Conservation (phyloP, 2,797 vertebrate species). For the Protonibea diacanthus region DNA sequence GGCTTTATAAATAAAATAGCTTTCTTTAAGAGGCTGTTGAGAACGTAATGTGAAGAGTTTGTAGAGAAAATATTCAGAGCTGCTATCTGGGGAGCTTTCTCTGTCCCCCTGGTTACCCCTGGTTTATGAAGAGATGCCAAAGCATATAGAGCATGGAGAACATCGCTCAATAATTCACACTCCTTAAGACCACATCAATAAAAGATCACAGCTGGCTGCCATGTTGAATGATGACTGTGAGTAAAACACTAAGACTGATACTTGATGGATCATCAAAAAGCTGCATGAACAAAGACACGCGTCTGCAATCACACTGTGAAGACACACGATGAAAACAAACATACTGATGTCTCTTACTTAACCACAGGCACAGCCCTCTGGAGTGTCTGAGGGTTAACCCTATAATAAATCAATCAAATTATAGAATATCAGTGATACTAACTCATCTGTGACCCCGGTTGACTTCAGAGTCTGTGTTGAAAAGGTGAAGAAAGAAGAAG, state of each 20-base stretch:
- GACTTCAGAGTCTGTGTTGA: background rate
- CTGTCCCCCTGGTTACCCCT: slow-evolving; percentile 12
- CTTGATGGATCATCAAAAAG: slow-evolving; percentile 20
- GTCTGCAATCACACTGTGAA: background rate
- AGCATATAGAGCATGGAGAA: slow-evolving; percentile 47
- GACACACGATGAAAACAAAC: background rate
- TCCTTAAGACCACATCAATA: slow-evolving; percentile 81
- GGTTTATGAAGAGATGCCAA: slow-evolving; percentile 64
- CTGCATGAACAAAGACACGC: background rate
- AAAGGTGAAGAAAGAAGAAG: background rate
- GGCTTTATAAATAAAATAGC: slow-evolving; percentile 42
- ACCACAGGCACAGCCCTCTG: slow-evolving; percentile 4
- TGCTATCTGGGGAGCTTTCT: slow-evolving; percentile 23
- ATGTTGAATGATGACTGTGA: slow-evolving; percentile 34
- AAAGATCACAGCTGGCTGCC: slow-evolving; percentile 71
- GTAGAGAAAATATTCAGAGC: slow-evolving; percentile 12
- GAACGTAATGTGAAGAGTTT: slow-evolving; percentile 29
- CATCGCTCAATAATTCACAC: slow-evolving; percentile 81
- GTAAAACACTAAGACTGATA: slow-evolving; percentile 32
- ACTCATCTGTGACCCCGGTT: background rate
- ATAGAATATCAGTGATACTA: background rate
- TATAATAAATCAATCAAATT: background rate
- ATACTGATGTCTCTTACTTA: slow-evolving; percentile 30
- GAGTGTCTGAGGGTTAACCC: background rate
- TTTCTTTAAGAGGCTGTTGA: slow-evolving; percentile 4